A percentile compares a stretch with the other conserved stretches of the same genome.
phyloP scores from a whole-genome alignment of 2,888 invertebrate genomes.

The Caenorhabditis sp. region DNA sequence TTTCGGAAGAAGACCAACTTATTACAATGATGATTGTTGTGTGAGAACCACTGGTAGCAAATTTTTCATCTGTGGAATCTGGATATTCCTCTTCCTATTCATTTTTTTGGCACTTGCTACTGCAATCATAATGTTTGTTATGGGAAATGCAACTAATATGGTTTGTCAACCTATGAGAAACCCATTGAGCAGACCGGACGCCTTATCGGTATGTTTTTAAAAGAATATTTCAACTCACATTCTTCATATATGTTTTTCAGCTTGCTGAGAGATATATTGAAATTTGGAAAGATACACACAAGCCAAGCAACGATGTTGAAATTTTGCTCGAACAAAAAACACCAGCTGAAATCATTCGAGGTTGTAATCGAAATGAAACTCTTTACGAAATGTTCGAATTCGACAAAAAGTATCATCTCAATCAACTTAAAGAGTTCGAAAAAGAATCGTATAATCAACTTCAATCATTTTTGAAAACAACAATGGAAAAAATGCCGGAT shows the following conservation, averaged over 20 bases:
- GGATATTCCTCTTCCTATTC: slow-evolving; percentile 57
- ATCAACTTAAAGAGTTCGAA: slow-evolving; percentile 49
- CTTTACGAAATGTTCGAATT: slow-evolving; percentile 65
- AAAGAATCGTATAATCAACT: slow-evolving; percentile 46
- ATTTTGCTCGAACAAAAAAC: slow-evolving; percentile 43
- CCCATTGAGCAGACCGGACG: slow-evolving; percentile 60
- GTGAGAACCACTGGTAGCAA: slow-evolving; percentile 72
- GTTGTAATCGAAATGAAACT: slow-evolving; percentile 62
- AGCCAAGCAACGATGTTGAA: slow-evolving; percentile 32
- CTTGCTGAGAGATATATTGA: slow-evolving; percentile 62
- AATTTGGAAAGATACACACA: slow-evolving; percentile 43
- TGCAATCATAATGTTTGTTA: slow-evolving; percentile 55
- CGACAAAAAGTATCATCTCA: slow-evolving; percentile 64
- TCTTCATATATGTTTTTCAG: slow-evolving; percentile 45
- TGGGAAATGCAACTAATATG: slow-evolving; percentile 60
- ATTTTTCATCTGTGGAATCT: slow-evolving; percentile 71
- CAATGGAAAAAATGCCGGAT: slow-evolving; percentile 45
- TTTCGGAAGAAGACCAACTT: slow-evolving; percentile 72
- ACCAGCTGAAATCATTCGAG: slow-evolving; percentile 60
- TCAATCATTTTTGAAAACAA: slow-evolving; percentile 34
- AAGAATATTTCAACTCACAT: background rate
- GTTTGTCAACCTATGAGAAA: slow-evolving; percentile 65
- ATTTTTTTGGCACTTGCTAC: slow-evolving; percentile 55
- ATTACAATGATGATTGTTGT: slow-evolving; percentile 72
- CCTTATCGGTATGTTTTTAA: slow-evolving; percentile 54